Evolutionary conservation across 2,888 invertebrate genomes (phyloP), one percentile per base, ranked within the genome.

Genomic region (Lycocerus yunnanus): DNA sequence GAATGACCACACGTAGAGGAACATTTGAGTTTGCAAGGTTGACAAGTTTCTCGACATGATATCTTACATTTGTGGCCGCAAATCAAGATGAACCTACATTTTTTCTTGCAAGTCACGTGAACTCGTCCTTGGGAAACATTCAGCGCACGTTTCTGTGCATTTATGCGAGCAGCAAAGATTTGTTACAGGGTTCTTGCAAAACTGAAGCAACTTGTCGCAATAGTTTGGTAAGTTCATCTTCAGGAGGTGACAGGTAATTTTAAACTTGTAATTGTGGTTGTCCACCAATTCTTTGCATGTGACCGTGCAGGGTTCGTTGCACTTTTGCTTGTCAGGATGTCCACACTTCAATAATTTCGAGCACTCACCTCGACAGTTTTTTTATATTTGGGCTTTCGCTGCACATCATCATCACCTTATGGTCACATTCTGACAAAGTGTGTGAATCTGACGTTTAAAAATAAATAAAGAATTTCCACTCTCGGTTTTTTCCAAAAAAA

Each of bases 61-160:
- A 89, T 88, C 20, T 84, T 82, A 80, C 92, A 92, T 89, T 87
- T 85, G 82, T 93, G 93, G 27, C 91, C 91, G 83, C 93, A 93
- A 66, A 93, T 88, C 74, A 92, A 88, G 11, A 83, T 80, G 68
- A 88, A 88, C 6, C 88, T 87, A 84, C 94, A 94, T 15, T 86
- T 84, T 79, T 89, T 87, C 24, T 80, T 78, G 84, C 93, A 93
- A 18, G 89, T 85, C 72, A 80, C 82, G 84, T 93, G 93, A 71
- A 93, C 83, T 8, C 92, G 88, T 59, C 91, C 91, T 81, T 90
- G n/a, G 90, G 43, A 79, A 83, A 84, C 93, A 93, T 66, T 83
- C 77, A 3, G 89, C 87, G 84, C 92, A 92, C 6, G 87, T 86
- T 27, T 91, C 91, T 6, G 78, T 78, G 83, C 91, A 92, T 18